Evolutionary conservation across 2,888 invertebrate species (phyloP).

Genomic region (Meta bourneti): DNA sequence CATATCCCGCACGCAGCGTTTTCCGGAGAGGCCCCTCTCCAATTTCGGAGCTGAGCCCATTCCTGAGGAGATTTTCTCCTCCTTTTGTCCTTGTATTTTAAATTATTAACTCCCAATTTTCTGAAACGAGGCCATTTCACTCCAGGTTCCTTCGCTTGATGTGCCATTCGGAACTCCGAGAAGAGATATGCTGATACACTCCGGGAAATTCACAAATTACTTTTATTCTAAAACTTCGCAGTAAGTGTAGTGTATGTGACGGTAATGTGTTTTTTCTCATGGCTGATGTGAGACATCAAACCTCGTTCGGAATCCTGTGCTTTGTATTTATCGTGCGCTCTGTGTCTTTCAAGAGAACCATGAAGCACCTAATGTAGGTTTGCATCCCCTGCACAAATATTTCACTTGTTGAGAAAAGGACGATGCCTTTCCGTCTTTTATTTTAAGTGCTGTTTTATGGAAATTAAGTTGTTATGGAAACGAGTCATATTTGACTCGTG

Average conservation of each 20-base stretch:
- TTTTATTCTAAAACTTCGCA: slow-evolving; percentile 20
- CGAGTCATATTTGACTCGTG: too few relatives aligned
- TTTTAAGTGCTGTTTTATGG: too few relatives aligned
- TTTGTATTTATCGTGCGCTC: too few relatives aligned
- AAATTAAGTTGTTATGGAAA: too few relatives aligned
- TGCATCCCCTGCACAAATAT: too few relatives aligned
- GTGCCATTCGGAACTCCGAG: slow-evolving; percentile 26
- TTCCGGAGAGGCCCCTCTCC: too few relatives aligned
- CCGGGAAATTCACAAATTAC: slow-evolving; percentile 3
- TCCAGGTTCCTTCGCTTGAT: background rate
- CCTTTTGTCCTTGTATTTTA: slow-evolving; percentile 21
- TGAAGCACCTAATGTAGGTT: too few relatives aligned
- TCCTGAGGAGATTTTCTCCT: background rate
- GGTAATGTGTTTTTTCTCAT: background rate
- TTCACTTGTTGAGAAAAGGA: too few relatives aligned
- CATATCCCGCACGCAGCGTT: too few relatives aligned
- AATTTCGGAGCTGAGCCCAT: background rate
- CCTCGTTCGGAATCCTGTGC: too few relatives aligned
- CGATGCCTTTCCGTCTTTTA: too few relatives aligned
- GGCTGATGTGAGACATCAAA: background rate
- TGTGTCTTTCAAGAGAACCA: too few relatives aligned
- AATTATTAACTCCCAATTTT: slow-evolving; percentile 53
- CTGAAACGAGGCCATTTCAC: slow-evolving; percentile 28
- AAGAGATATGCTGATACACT: slow-evolving; percentile 7
- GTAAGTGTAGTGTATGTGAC: background rate